A percentile compares a stretch with the other conserved stretches of the same genome.
Conservation (phyloP, 2,797 vertebrate species). For the Megalops cyprinoides region DNA sequence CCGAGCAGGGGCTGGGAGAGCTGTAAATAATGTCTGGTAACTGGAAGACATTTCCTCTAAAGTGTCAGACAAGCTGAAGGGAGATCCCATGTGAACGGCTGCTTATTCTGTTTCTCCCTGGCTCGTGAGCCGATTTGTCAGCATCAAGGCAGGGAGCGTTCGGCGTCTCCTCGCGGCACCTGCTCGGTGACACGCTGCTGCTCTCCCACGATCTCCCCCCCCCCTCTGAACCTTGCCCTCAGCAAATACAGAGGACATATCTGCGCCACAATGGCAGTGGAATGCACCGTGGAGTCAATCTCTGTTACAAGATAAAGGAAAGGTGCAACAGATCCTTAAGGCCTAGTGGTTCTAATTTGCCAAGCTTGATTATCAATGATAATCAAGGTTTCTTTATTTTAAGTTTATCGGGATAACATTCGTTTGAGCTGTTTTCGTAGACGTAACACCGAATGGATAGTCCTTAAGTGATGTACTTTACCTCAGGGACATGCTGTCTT, state of each 20-base stretch:
- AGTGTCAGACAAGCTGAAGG: neutral
- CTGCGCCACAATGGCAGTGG: neutral
- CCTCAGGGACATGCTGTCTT: neutral
- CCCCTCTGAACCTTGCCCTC: neutral
- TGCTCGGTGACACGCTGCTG: neutral
- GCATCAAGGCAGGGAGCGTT: neutral
- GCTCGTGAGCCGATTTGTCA: neutral
- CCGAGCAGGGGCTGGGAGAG: neutral
- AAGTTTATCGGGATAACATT: too few species aligned
- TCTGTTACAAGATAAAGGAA: neutral
- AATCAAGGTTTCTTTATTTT: neutral
- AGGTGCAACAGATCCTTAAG: neutral
- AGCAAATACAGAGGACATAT: neutral
- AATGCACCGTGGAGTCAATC: neutral
- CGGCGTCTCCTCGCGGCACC: neutral
- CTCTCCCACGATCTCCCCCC: neutral
- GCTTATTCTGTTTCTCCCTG: neutral
- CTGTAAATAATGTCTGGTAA: neutral
- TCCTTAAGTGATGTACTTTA: neutral
- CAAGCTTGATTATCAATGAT: neutral
- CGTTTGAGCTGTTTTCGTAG: neutral
- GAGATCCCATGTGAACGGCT: neutral
- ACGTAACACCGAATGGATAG: neutral
- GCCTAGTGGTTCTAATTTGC: neutral
- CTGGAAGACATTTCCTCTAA: neutral